Evolutionary conservation across 2,113 vertebrate species (phyloP).

Genomic region (Amphiprion percula): DNA sequence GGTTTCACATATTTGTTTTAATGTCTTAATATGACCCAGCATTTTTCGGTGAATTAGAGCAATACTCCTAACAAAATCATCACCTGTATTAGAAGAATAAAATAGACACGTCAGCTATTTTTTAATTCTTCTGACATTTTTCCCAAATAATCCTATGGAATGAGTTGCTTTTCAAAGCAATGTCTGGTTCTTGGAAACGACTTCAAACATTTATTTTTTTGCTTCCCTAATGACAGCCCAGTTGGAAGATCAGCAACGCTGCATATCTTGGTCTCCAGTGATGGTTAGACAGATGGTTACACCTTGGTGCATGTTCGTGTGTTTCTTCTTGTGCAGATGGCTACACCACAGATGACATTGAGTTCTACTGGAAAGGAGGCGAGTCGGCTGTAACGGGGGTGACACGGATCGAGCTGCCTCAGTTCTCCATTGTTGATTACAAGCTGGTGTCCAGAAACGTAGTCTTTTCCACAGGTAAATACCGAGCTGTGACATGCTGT

Average conservation of each 20-base stretch:
- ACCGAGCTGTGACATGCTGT: not conserved
- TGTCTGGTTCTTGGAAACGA: slow-evolving; percentile 61
- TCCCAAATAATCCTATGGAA: slow-evolving; percentile 30
- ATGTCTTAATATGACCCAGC: too few relatives aligned
- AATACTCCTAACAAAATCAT: too few relatives aligned
- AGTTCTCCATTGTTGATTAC: slow-evolving; percentile 97
- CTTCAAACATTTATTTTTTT: slow-evolving; percentile 65
- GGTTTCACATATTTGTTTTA: too few relatives aligned
- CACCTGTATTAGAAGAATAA: not conserved
- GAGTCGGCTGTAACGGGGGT: slow-evolving; percentile 94
- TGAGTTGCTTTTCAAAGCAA: slow-evolving; percentile 54
- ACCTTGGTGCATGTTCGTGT: slow-evolving; percentile 63
- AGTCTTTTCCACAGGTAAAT: slow-evolving; percentile 94
- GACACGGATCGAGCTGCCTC: slow-evolving; percentile 93
- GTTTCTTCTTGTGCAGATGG: slow-evolving; percentile 87
- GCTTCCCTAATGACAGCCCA: slow-evolving; percentile 62
- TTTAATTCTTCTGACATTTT: slow-evolving; percentile 34
- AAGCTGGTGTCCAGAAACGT: slow-evolving; percentile 95
- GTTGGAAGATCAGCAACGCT: slow-evolving; percentile 67
- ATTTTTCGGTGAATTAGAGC: too few relatives aligned
- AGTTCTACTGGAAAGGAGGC: slow-evolving; percentile 96
- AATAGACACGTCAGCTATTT: slow-evolving; percentile 20
- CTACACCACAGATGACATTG: slow-evolving; percentile 96
- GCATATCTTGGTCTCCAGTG: slow-evolving; percentile 75
- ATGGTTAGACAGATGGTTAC: slow-evolving; percentile 78